Percentiles rank a stretch among this genome's conserved stretches.
Conservation (phyloP, 2,888 invertebrate species). For the Diarsia brunnea region DNA sequence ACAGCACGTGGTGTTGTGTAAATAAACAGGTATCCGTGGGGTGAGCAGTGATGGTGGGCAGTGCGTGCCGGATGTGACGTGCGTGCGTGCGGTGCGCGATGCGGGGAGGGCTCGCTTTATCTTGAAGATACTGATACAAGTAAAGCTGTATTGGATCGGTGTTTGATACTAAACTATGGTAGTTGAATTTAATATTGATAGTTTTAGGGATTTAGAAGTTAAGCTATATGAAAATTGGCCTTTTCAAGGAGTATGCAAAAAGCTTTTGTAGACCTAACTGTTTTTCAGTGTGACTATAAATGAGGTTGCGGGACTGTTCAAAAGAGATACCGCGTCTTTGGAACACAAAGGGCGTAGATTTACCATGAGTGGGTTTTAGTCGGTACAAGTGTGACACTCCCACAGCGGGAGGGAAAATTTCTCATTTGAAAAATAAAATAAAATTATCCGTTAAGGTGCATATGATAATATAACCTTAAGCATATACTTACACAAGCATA, state of each 20-base stretch:
- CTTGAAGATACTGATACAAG: slow-evolving; percentile 1
- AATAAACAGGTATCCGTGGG: slow-evolving; percentile 38
- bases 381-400: no score
- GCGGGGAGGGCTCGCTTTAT: neutral
- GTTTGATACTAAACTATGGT: neutral
- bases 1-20: slow-evolving; percentile 58
- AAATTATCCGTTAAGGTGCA: no score
- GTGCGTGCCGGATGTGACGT: slow-evolving; percentile 36
- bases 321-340: no score
- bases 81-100: slow-evolving; percentile 2
- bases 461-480: no score
- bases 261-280: neutral
- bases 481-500: slow-evolving; percentile 3
- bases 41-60: slow-evolving; percentile 11
- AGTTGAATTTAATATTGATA: neutral
- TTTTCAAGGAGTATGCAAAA: neutral
- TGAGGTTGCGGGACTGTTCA: no score
- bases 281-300: neutral
- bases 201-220: neutral
- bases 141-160: neutral
- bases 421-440: no score
- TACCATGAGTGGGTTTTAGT: no score
- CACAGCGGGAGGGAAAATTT: no score
- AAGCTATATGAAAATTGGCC: neutral
- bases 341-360: no score